Conservation (phyloP, 2,888 invertebrate species). For the Cosmia trapezina region DNA sequence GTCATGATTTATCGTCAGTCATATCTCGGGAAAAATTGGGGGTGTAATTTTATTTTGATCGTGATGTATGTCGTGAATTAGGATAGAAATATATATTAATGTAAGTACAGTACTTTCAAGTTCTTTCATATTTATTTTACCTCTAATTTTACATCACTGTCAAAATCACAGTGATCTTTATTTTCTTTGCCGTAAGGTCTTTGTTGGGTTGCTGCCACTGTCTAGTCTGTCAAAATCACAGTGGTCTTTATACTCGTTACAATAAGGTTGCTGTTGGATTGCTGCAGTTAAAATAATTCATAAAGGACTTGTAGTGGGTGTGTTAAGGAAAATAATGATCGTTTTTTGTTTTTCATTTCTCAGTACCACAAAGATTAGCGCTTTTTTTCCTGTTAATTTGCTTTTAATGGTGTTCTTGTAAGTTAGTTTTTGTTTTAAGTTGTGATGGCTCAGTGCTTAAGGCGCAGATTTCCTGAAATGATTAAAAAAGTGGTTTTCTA, state of each 20-base stretch:
- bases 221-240: background rate
- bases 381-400: background rate
- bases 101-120: background rate
- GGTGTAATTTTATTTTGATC: slow-evolving; percentile 56
- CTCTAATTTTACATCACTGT: background rate
- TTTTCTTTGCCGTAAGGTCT: background rate
- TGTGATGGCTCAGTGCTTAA: no score
- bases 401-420: background rate
- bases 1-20: slow-evolving; percentile 59
- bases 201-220: background rate
- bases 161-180: background rate
- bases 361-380: background rate
- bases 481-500: no score
- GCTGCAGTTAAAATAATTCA: background rate
- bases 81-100: slow-evolving; percentile 2
- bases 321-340: background rate
- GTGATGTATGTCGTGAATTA: slow-evolving; percentile 28
- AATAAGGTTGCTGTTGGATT: background rate
- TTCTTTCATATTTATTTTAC: background rate
- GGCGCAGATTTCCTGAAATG: no score
- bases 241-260: background rate
- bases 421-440: background rate
- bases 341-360: background rate
- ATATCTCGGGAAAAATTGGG: slow-evolving; percentile 34
- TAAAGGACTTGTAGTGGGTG: background rate